Percentiles rank a stretch among this genome's conserved stretches.
Evolutionary conservation across 2,113 vertebrate species (phyloP).

Genomic region (Galemys pyrenaicus): DNA sequence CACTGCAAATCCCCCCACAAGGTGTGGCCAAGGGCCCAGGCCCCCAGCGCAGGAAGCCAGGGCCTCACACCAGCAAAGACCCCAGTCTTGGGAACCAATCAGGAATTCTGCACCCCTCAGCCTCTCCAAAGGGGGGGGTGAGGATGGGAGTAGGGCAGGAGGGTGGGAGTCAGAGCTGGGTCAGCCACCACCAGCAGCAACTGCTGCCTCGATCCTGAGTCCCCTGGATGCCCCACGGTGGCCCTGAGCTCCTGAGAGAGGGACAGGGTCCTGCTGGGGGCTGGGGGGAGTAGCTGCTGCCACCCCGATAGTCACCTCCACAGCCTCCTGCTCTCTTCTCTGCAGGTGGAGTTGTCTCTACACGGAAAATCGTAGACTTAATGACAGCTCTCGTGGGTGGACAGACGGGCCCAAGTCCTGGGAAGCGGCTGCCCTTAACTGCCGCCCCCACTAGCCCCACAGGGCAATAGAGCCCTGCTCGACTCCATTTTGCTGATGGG

Average conservation of each 20-base stretch:
- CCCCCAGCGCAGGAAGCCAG: neutral
- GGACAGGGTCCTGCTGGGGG: neutral
- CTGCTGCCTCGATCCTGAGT: neutral
- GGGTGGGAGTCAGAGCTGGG: neutral
- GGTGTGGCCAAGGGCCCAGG: neutral
- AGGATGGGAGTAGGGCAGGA: no score
- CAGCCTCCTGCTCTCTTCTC: neutral
- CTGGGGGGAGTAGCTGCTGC: neutral
- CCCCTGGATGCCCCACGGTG: neutral
- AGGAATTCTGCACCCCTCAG: neutral
- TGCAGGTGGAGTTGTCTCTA: neutral
- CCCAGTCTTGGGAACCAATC: neutral
- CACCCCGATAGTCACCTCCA: no score
- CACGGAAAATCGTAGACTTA: neutral
- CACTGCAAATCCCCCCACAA: neutral
- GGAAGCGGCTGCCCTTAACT: neutral
- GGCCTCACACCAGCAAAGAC: neutral
- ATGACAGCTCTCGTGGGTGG: neutral
- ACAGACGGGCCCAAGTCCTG: neutral
- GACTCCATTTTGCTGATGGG: neutral
- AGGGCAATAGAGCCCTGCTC: neutral
- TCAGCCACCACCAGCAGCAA: neutral
- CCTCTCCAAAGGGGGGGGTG: neutral
- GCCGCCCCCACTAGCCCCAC: neutral
- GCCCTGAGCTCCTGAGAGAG: neutral